These are phyloP conservation scores for Lamproptera curius DNA, from an alignment of 2,888 invertebrate species.

Conservation along the genomic window DNA sequence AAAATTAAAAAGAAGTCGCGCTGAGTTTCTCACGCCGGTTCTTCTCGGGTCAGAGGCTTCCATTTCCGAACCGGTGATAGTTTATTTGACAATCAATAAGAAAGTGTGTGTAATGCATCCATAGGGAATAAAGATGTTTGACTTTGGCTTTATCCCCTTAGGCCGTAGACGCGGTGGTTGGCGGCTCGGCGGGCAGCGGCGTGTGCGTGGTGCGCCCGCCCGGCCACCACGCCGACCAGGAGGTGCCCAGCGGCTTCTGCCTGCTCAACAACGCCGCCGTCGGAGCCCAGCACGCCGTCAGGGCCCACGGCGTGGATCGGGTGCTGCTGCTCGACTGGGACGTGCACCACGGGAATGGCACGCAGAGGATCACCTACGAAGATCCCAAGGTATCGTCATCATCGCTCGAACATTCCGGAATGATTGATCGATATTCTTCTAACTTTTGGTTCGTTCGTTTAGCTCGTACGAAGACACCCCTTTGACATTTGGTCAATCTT, in stretches of 20 bases:
- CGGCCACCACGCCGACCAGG: constrained; percentile 92
- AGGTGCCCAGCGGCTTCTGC: constrained; percentile 91
- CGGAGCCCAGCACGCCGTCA: constrained; percentile 86
- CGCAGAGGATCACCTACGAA: constrained; percentile 87
- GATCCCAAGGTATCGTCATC: constrained; percentile 71
- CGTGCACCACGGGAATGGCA: constrained; percentile 97
- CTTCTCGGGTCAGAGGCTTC: too few species aligned
- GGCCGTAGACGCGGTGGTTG: constrained; percentile 84
- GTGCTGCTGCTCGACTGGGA: constrained; percentile 94
- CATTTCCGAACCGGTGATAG: too few species aligned
- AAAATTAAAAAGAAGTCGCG: too few species aligned
- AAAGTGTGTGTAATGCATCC: too few species aligned
- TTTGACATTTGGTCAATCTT: too few species aligned
- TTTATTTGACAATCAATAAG: too few species aligned
- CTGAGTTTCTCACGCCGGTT: too few species aligned
- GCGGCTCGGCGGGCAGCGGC: constrained; percentile 81
- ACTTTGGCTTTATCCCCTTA: constrained; percentile 25
- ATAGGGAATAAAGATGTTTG: too few species aligned
- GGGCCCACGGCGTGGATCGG: constrained; percentile 78
- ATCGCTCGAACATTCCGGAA: too few species aligned
- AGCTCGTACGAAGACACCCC: too few species aligned
- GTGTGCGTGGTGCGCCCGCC: constrained; percentile 93
- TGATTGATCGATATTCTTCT: too few species aligned
- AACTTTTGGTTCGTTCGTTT: too few species aligned
- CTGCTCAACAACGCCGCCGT: constrained; percentile 92